Evolutionary conservation across 2,888 invertebrate genomes (phyloP).

Genomic region (Agrotis clavis): DNA sequence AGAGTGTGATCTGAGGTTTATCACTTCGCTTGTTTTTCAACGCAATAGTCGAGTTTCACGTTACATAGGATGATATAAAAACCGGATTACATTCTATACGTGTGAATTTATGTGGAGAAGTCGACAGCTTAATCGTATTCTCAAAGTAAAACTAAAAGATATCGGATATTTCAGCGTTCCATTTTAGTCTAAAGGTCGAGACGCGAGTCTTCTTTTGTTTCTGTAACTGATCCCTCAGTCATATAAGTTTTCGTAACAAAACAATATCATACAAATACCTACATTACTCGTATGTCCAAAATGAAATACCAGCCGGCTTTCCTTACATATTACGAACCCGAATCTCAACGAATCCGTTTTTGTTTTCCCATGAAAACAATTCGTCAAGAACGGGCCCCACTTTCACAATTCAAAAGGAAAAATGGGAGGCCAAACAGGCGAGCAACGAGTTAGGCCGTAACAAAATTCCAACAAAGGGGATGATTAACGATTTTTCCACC

Average conservation of each 20-base stretch:
- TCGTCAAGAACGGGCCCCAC: conserved; percentile 87
- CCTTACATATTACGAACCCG: conserved; percentile 70
- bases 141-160: conserved; percentile 33
- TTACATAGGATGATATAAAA: conserved; percentile 61
- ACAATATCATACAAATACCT: conserved; percentile 51
- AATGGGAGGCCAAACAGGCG: conserved; percentile 89
- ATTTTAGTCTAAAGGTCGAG: conserved; percentile 20
- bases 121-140: conserved; percentile 42
- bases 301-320: conserved; percentile 58
- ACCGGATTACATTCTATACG: conserved; percentile 54
- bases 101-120: conserved; percentile 52
- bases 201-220: conserved; percentile 18
- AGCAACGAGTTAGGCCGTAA: conserved; percentile 91
- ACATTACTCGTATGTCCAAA: conserved; percentile 46
- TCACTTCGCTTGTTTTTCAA: conserved; percentile 59
- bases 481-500: conserved; percentile 91
- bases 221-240: conserved; percentile 35
- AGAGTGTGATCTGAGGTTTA: conserved; percentile 67
- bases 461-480: conserved; percentile 91
- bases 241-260: conserved; percentile 44
- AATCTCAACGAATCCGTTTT: conserved; percentile 77
- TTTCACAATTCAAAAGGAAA: conserved; percentile 88
- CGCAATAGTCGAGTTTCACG: conserved; percentile 53
- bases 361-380: conserved; percentile 88
- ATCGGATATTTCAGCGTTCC: conserved; percentile 28